Evolutionary conservation across 2,113 vertebrate species (phyloP), one percentile per base, ranked within the genome.

Genomic region (Plecturocebus donacophilus): DNA sequence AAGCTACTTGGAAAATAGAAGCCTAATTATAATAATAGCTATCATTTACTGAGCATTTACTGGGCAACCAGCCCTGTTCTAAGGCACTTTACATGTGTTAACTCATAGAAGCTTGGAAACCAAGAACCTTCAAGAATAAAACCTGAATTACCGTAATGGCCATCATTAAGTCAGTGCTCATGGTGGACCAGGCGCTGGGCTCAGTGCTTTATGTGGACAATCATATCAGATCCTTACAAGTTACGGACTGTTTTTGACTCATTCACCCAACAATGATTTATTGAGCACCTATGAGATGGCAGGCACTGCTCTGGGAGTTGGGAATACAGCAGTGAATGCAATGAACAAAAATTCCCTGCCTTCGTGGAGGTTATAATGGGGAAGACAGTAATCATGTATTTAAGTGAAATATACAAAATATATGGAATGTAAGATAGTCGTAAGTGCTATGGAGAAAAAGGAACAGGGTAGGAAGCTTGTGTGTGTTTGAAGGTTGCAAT

Each of bases 1-100:
- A 76, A 58, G 42, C 61, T 7, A 16, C 84, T 96, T 95, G 70
- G 94, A 94, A 94, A 98, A 94, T 90, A 95, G 94, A 95, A 94
- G 73, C 82, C 73, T 79, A 80, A 86, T 95, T 81, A 79, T 81
- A 66, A 88, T 61, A 91, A 84, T 27, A 85, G 93, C 81, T 68
- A 17, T 66, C 91, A 61, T 83, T 90, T 71, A 27, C 68, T 70
- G 27, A 84, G 93, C 54, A 47, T 75, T 71, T 61, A n/a, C 77
- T 5, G 0, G 35, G 54, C 68, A 83, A 95, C 96, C 88, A 47
- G 92, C 58, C 40, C 80, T 17, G 42, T 86, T 80, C 80, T 66
- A 32, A 94, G 92, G 87, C 10, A 0, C 87, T 66, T 66, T 87
- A 71, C 40, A 0, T 38, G 52, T 68, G 94, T 84, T 71, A 75